phyloP scores from a whole-genome alignment of 2,888 invertebrate species.

The Sinotaia quadrata region DNA sequence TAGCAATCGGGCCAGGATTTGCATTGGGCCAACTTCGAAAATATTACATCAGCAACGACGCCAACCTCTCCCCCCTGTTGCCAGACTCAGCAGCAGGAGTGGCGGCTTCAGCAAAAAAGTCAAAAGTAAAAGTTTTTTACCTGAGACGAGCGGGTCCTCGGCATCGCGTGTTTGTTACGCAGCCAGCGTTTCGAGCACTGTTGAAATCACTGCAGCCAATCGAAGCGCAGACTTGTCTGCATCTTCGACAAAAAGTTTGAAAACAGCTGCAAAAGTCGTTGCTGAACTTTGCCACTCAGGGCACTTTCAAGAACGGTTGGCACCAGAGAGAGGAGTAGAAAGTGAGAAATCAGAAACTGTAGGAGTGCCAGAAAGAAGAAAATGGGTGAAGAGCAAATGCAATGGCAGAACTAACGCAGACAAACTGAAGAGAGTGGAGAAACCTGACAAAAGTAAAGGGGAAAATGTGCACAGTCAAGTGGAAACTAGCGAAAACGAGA shows the following conservation, averaged over 20 bases:
- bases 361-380: not conserved
- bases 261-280: slow-evolving; percentile 1
- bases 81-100: not conserved
- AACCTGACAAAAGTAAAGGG: not conserved
- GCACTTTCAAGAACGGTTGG: not conserved
- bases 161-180: slow-evolving; percentile 9
- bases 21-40: not conserved
- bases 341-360: not conserved
- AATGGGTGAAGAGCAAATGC: not conserved
- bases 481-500: not conserved
- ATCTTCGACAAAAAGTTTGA: slow-evolving; percentile 12
- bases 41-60: not conserved
- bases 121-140: slow-evolving; percentile 13
- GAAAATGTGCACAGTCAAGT: not conserved
- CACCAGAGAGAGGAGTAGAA: not conserved
- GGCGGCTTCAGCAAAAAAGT: not conserved
- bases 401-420: not conserved
- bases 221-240: not conserved
- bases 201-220: slow-evolving; percentile 6
- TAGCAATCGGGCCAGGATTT: not conserved
- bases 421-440: not conserved
- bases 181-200: not conserved
- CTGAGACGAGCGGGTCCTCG: not conserved
- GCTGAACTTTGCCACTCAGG: not conserved
- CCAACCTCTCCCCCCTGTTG: not conserved